Evolutionary conservation across 1,140 invertebrate genomes (phyloP).

Genomic region (Procambarus virginalis): DNA sequence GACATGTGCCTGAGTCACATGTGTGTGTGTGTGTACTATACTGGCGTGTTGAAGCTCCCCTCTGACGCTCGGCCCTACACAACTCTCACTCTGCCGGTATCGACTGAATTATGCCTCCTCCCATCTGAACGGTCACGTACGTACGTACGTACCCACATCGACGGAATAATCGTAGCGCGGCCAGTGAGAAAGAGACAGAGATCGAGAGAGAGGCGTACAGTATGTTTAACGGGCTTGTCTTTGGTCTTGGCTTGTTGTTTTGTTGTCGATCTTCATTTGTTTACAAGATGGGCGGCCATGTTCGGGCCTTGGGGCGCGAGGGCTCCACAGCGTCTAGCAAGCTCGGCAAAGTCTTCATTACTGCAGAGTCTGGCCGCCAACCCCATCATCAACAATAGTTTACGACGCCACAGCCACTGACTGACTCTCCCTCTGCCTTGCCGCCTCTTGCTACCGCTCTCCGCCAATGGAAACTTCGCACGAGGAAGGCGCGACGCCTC

Average conservation of each 20-base stretch:
- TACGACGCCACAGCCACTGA: conserved; percentile 58
- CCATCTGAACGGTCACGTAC: too few species aligned
- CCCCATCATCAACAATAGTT: conserved; percentile 61
- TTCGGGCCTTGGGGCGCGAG: conserved; percentile 54
- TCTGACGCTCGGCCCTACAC: too few species aligned
- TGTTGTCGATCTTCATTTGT: conserved; percentile 60
- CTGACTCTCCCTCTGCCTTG: conserved; percentile 39
- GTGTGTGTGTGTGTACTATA: too few species aligned
- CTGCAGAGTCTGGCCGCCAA: conserved; percentile 47
- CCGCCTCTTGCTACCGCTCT: conserved; percentile 31
- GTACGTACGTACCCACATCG: too few species aligned
- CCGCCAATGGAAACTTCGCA: conserved; percentile 39
- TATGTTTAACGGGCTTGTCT: neutral
- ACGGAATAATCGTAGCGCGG: too few species aligned
- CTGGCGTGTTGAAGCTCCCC: too few species aligned
- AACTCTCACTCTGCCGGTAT: too few species aligned
- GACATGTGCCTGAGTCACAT: too few species aligned
- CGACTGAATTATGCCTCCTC: too few species aligned
- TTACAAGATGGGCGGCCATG: conserved; percentile 61
- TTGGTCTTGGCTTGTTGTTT: conserved; percentile 16
- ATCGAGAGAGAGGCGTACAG: too few species aligned
- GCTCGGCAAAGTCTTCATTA: conserved; percentile 65
- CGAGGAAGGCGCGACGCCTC: neutral
- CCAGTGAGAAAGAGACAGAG: too few species aligned
- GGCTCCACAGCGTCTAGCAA: conserved; percentile 62